Evolutionary conservation across 2,113 vertebrate genomes (phyloP), one percentile per base, ranked within the genome.

Genomic region (Triplophysa dalaica): DNA sequence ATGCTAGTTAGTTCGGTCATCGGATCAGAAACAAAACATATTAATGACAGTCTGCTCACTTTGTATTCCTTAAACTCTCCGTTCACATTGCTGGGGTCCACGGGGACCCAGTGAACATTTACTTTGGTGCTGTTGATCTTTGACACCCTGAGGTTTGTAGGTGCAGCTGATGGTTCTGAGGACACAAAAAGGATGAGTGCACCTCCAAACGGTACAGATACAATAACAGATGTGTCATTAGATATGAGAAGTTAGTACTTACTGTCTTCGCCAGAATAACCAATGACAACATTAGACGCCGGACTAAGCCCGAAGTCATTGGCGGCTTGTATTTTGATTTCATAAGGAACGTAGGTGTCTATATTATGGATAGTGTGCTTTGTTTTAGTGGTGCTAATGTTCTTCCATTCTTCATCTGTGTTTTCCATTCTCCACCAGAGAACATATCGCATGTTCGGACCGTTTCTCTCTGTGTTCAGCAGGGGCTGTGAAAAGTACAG

Each of bases 251-350:
- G 2, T 41, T 54, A 19, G 43, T 88, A 95, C 96, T 97, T 89
- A 99, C 98, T 93, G 88, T 98, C 97, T 89, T 99, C 98, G 72
- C 97, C 98, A 0, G 98, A 98, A 7, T 94, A 96, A 21, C 98
- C 98, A 0, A 93, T 93, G 84, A 95, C 75, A 1, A 94, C 85
- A 24, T 94, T 94, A 0, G 97, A 96, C 87, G 96, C 95, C 0
- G 94, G 94, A 1, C 95, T 95, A 13, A 80, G 67, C 45, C 98
- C 98, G 11, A 95, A 95, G 69, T 98, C 95, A 0, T 99, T 99
- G 79, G 93, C 88, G 0, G 96, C 95, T 91, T 97, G 95, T 81
- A 99, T 93, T 85, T 94, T 95, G 90, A 99, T 95, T 89, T 99
- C 96, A 2, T 98, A 99, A 84, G 95, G 94, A 1, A 94, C 93